Conservation (phyloP, 2,888 invertebrate genomes). For the Crepidodera aurea region DNA sequence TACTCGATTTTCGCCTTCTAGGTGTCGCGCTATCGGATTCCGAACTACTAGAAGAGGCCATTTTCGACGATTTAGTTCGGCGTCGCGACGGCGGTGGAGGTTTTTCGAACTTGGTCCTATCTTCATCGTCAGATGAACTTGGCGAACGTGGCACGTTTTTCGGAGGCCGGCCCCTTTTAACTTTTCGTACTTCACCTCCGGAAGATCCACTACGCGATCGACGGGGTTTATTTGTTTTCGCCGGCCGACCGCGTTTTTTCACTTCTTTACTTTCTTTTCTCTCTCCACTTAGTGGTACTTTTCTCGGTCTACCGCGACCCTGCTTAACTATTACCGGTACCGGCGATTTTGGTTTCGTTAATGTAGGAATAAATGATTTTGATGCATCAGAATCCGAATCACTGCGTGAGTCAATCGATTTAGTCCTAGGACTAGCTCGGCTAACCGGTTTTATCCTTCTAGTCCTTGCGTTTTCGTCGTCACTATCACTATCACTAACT, state of each 20-base stretch:
- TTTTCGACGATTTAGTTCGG: slow-evolving; percentile 48
- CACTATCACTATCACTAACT: slow-evolving; percentile 56
- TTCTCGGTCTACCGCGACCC: slow-evolving; percentile 44
- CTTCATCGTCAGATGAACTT: slow-evolving; percentile 60
- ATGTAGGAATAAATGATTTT: slow-evolving; percentile 42
- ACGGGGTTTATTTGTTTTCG: slow-evolving; percentile 44
- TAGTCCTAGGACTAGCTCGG: slow-evolving; percentile 57
- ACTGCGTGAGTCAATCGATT: slow-evolving; percentile 55
- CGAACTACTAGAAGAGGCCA: slow-evolving; percentile 48
- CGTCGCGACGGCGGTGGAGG: slow-evolving; percentile 50
- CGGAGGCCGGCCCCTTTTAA: slow-evolving; percentile 55
- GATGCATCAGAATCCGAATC: slow-evolving; percentile 52
- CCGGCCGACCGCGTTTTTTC: slow-evolving; percentile 35
- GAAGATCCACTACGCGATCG: slow-evolving; percentile 51
- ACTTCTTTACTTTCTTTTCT: slow-evolving; percentile 12
- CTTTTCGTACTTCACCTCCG: slow-evolving; percentile 43
- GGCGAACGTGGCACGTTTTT: slow-evolving; percentile 48
- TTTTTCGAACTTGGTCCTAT: slow-evolving; percentile 47
- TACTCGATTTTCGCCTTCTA: slow-evolving; percentile 36
- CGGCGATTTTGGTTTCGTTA: slow-evolving; percentile 60
- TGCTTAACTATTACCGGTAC: slow-evolving; percentile 46
- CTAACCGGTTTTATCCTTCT: slow-evolving; percentile 52
- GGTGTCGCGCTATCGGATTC: slow-evolving; percentile 47
- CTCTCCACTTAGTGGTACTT: slow-evolving; percentile 35
- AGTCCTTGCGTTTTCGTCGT: slow-evolving; percentile 50